Evolutionary conservation across 2,113 vertebrate genomes (phyloP), one percentile per base, ranked within the genome.

Genomic region (Tringa solitaria): DNA sequence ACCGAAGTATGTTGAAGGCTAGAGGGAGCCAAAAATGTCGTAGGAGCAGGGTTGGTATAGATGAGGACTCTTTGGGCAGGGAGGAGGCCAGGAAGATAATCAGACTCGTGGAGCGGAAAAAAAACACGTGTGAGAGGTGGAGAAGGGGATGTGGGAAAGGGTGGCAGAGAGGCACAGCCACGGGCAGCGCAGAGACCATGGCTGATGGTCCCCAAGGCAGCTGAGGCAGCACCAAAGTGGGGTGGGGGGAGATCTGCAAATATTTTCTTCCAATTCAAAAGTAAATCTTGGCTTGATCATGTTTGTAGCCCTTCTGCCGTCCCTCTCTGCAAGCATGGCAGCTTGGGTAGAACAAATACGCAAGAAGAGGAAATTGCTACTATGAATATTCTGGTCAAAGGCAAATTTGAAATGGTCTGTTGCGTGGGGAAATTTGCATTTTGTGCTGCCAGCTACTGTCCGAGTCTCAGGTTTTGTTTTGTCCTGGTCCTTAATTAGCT

Each of bases 131-230:
- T 61, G 59, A 74, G 56, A 63, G 37, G 28, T 50, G 45, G 23
- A 39, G 65, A 69, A 46, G 11, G n/a, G 16, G 27, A 30, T 1
- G 1, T 14, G 28, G 35, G 33, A 30, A 43, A 85, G 43, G 30
- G 9, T 60, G 73, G 21, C n/a, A 43, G 37, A 65, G 45, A 70
- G 33, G 27, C 5, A 1, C 19, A 48, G 37, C 37, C 4, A 0
- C 0, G 0, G 22, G 37, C 39, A 61, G 16, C 1, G 4, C 5
- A 2, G 73, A 48, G 27, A 67, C 32, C 7, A 1, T 28, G 45
- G 14, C 10, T 43, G 65, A 7, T 20, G 30, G 11, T 48, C n/a
- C 26, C 15, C 24, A 4, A 80, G 56, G 37, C 1, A 3, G 33
- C 59, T 37, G n/a, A 63, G 30, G 46, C n/a, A 37, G 24, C 0